Base-by-base conservation (phyloP, 2,888 invertebrate genomes). In the Carterocephalus palaemon region DNA sequence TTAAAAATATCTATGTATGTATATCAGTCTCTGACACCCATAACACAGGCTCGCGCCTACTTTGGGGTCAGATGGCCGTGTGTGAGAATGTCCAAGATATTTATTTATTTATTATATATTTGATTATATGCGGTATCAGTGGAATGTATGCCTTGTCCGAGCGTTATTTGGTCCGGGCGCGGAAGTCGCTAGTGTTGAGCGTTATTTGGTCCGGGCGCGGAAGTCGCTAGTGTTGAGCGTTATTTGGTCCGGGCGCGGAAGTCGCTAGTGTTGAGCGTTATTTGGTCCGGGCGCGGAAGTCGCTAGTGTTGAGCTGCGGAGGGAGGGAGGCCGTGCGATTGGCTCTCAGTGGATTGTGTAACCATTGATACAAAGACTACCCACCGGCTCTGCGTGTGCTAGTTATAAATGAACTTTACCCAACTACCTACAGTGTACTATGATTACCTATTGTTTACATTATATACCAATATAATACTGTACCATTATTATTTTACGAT, bases 371-470 rank as follows among this genome's bases (percentile, higher is more conserved):
- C 53, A 51, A 58, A 56, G 53, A 50, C 41, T 54, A 54, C 62
- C 62, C 62, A 62, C 59, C 61, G 53, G 53, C 49, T 48, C 34
- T 31, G 17, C 45, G 42, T 34, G 29, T 36, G 36, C 32, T 26
- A 19, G 46, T 53, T 47, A 49, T 42, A 8, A 49, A 46, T 48
- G 46, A 60, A 59, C 57, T 59, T 64, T 62, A 64, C 55, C 62
- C 60, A 47, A 57, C 55, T 70, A 70, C 69, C 59, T 64, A 62
- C 52, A 54, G 56, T 64, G 57, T 70, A 68, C 59, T 71, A 65
- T 68, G 62, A 62, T 58, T 56, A 54, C 56, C 54, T 53, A 47
- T 16, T 50, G 32, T 33, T 48, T 50, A 50, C 54, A 53, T 52
- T 59, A 51, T 51, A 53, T 56, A 59, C 56, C 56, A 58, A 54